Base-by-base conservation (phyloP, 1,140 invertebrate genomes). In the Thaumetopoea pityocampa region DNA sequence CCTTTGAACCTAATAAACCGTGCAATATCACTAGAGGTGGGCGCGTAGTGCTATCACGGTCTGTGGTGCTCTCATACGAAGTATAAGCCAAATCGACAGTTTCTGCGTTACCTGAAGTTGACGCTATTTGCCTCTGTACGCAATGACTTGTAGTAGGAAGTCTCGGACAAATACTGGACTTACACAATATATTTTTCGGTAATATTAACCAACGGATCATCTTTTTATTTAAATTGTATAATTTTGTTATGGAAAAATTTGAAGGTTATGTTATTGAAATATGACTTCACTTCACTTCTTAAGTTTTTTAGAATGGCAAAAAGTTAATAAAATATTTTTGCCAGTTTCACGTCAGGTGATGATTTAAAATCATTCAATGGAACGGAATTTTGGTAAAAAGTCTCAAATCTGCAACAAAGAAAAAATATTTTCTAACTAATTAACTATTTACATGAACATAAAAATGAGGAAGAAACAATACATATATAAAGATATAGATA, bases 1-100 rank as follows among this genome's bases (percentile, higher is more conserved):
- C 90, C 77, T 94, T 96, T 0, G 91, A 93, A 1, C 94, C 94
- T 58, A 96, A 89, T 7, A 97, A 80, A 1, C 96, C 96, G 85
- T 98, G 96, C 70, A 95, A 88, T 40, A 97, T 92, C 1, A 97
- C 73, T 20, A 97, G 72, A 6, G 95, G 95, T 5, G 86, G 53
- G 7, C 67, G 65, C 4, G 52, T 22, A 14, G 47, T 51, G 4
- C 28, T 57, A 14, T 66, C 59, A 15, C 35, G 15, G 28, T 67
- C 67, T 2, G 55, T 34, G 26, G 77, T 81, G 32, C 57, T 74
- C 27, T 81, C 77, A 29, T 79, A 81, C 26, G 77, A 73, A 8
- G 77, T 74, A 44, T 82, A 82, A n/a, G 77, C 65, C 28, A 82
- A 41, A 15, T 82, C 78, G 4, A 82, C 69, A 12, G 78, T 66